Evolutionary conservation across 2,888 invertebrate genomes (phyloP).

Genomic region (Apodemia hepburni): DNA sequence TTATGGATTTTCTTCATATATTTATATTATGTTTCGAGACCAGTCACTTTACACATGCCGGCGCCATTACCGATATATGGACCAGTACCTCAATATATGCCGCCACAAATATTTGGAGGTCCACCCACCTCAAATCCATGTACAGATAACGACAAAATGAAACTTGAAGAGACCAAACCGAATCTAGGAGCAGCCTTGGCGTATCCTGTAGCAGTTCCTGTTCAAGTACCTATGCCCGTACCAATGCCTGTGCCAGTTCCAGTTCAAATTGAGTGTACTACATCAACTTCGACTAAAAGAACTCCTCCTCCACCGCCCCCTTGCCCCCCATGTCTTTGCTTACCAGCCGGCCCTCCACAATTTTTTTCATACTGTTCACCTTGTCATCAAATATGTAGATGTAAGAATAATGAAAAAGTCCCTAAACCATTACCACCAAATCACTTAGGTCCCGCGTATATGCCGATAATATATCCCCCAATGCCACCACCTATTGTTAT

Average conservation of each 20-base stretch:
- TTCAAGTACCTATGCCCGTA: conserved; percentile 30
- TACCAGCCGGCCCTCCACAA: conserved; percentile 58
- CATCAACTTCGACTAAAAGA: conserved; percentile 1
- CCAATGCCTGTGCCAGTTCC: conserved; percentile 41
- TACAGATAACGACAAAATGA: neutral
- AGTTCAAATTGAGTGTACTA: neutral
- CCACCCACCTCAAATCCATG: neutral
- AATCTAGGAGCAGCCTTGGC: neutral
- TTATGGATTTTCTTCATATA: neutral
- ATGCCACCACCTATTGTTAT: neutral
- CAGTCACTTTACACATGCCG: neutral
- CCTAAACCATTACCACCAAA: neutral
- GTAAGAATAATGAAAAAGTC: conserved; percentile 15
- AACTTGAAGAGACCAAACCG: neutral
- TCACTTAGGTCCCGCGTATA: neutral
- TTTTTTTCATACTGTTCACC: conserved; percentile 62
- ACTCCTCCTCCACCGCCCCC: conserved; percentile 42
- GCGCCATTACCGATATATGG: neutral
- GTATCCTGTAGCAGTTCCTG: conserved; percentile 1
- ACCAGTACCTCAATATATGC: neutral
- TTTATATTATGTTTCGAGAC: neutral
- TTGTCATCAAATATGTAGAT: conserved; percentile 54
- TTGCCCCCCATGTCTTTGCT: conserved; percentile 60
- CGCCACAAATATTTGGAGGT: neutral
- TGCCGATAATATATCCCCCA: conserved; percentile 1